Conservation (phyloP, 2,113 vertebrate genomes). For the Opisthocomus hoazin region DNA sequence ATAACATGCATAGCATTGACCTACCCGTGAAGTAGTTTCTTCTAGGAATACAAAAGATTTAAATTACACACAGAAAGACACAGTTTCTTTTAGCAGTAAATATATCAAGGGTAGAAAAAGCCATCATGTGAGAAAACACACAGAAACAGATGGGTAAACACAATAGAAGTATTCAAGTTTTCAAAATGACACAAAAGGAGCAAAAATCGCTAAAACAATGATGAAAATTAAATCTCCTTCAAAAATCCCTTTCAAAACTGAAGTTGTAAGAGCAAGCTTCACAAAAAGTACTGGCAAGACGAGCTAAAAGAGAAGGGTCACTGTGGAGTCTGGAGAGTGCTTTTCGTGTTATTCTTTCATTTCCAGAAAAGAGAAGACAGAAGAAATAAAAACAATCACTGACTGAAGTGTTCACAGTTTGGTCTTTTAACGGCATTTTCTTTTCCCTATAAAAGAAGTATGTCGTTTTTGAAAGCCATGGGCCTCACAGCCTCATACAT, state of each 20-base stretch:
- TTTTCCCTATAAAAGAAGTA: background rate
- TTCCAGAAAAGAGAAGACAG: background rate
- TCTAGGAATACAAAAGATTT: background rate
- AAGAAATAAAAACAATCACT: background rate
- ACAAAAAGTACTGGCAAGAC: background rate
- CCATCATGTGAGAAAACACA: background rate
- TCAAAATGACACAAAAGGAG: background rate
- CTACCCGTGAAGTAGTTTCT: background rate
- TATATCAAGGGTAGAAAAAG: background rate
- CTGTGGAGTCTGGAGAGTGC: background rate
- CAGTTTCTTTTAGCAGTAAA: background rate
- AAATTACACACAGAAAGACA: background rate
- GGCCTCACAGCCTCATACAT: background rate
- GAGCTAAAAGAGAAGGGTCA: background rate
- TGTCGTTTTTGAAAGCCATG: background rate
- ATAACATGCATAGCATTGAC: background rate
- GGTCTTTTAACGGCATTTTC: background rate
- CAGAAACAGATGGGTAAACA: background rate
- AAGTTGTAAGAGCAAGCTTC: background rate
- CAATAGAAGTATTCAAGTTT: background rate
- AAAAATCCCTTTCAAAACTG: background rate
- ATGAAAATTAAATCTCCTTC: background rate
- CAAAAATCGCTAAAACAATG: background rate
- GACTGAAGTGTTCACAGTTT: background rate
- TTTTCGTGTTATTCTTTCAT: background rate